Base-by-base conservation (phyloP, 2,797 vertebrate species). In the Acestrorhynchus altus region DNA sequence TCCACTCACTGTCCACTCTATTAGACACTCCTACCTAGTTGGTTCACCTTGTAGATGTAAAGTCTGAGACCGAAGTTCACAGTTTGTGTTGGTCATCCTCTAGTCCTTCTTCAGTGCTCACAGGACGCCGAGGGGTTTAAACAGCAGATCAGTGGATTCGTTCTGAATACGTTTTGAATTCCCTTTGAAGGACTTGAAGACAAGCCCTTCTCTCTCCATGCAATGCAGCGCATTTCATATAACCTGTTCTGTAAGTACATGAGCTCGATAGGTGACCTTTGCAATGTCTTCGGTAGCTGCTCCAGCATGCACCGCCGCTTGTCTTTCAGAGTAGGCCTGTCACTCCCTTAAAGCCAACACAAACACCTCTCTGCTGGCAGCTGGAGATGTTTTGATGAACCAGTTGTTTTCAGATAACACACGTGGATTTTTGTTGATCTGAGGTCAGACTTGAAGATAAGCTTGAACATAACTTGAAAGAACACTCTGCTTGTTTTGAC, bases 371-470 rank as follows among this genome's bases (percentile, higher is more conserved):
- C 66, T 9, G 1, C 28, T 52, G 28, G 66, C 26, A 31, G 66
- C 61, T 20, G 39, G 35, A n/a, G 18, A 44, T 35, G 42, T 51
- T 26, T 18, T 52, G 18, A 52, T 68, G 46, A 31, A 51, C 65
- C 4, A 31, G 9, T 35, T 52, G 47, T 69, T 51, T 69, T 42
- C 31, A 12, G 47, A 39, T 69, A 49, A 52, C 35, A 52, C 20
- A 67, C 44, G 28, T 65, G 31, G 8, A 15, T 15, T 6, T 35
- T 39, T 46, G 4, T 9, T 7, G 31, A 24, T 12, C 39, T 52
- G 66, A 69, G 26, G 47, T 52, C 28, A 16, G 18, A 49, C 65
- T n/a, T 31, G 47, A 26, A 69, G 12, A 68, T n/a, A 68, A 2
- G 57, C 57, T 26, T 13, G 11, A 26, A 24, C 54, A 57, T 26